Evolutionary conservation across 2,797 vertebrate genomes (phyloP), one percentile per base, ranked within the genome.

Genomic region (Sebastes minor): DNA sequence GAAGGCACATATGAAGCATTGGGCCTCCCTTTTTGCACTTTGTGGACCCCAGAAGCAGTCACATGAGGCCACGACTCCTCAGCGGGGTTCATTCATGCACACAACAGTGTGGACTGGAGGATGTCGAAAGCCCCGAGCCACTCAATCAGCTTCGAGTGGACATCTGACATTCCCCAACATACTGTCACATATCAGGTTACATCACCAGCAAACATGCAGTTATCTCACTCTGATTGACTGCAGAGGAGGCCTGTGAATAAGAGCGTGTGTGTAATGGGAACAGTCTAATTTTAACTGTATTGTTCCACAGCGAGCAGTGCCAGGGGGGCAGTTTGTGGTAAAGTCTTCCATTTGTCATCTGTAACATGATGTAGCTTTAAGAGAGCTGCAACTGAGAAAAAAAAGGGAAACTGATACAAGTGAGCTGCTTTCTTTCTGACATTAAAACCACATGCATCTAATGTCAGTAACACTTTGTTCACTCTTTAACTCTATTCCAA

Each of bases 141-240:
- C 75, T 89, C 85, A 66, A 69, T 88, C 83, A 84, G 78, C 77
- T 81, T 91, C 2, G 74, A 92, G 88, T 59, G 72, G 90, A 89
- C 90, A 81, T 94, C 85, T 92, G 92, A 94, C 92, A 94, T 94
- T 94, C 92, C 91, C 86, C 89, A 90, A 90, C 86, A 82, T 59
- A 84, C 91, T 94, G 93, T 94, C 93, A 95, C 55, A 87, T 92
- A 92, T 93, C 93, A 81, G 82, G 89, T 94, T 94, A 92, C 93
- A 92, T 94, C 88, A 94, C 80, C 64, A 82, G 85, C 87, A 94
- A 93, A 88, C 91, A 91, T 70, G 80, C 76, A 60, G 76, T 83
- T 77, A 90, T 89, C 87, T 89, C 83, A 65, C 65, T 78, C n/a
- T 55, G 77, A 85, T 22, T 73, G 84, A 83, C 62, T 71, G 84